Evolutionary conservation across 2,797 vertebrate species (phyloP), one percentile per base, ranked within the genome.

Genomic region (Pseudochaenichthys georgianus): DNA sequence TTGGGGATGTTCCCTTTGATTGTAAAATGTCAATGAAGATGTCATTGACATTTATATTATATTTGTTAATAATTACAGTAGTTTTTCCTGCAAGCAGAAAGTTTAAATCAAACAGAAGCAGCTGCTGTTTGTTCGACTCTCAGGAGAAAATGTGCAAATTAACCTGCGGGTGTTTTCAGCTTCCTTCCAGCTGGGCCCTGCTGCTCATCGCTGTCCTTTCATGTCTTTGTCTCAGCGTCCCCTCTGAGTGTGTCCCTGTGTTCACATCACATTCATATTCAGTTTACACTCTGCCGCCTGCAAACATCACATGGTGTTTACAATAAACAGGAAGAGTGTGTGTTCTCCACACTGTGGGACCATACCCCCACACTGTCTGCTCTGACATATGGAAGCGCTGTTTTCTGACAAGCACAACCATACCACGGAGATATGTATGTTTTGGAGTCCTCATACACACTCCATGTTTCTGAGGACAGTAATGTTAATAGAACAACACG

Each of bases 61-160:
- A 21, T 21, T 2, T 21, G 21, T 21, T 21, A n/a, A n/a, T n/a
- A n/a, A n/a, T n/a, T n/a, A n/a, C 16, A 2, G 13, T 47, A 13
- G 74, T 10, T 64, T 72, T 75, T 54, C 58, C 10, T 52, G 23
- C 6, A 6, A 71, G 48, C 67, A 4, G 55, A 77, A 71, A 80
- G 59, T 81, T 61, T 15, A 81, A 85, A 81, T 82, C 83, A 87
- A 86, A 88, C 84, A 86, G 76, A 77, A 79, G 81, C 84, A 85
- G 87, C 82, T 90, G 81, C 31, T 86, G 81, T 86, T 84, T 89
- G 85, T 77, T 78, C 10, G 45, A 70, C 68, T 84, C 88, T 87
- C 78, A 17, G 64, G 83, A 81, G 79, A 80, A 88, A 86, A 88
- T 83, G 77, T 80, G 63, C 78, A 89, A 82, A 89, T 88, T 75